Conservation (phyloP, 2,888 invertebrate genomes). For the Leucophenga maculata region DNA sequence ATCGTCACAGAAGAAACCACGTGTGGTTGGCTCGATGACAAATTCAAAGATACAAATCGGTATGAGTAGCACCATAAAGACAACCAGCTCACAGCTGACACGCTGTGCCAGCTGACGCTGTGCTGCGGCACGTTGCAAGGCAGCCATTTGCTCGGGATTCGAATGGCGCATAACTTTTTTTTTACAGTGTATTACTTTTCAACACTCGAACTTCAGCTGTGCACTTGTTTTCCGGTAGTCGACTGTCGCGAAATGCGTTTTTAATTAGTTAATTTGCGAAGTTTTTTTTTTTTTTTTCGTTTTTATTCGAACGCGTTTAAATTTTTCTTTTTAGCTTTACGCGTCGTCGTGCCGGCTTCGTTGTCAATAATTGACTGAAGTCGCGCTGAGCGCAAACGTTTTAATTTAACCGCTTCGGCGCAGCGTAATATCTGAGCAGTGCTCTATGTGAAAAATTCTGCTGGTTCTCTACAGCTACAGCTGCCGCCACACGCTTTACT, state of each 20-base stretch:
- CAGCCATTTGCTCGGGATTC: conserved; percentile 28
- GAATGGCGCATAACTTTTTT: not conserved
- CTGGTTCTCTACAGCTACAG: conserved; percentile 11
- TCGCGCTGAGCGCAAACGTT: conserved; percentile 56
- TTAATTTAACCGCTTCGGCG: conserved; percentile 51
- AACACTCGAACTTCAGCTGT: not conserved
- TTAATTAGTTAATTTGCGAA: conserved; percentile 54
- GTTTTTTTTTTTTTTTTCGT: conserved; percentile 34
- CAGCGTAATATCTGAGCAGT: not conserved
- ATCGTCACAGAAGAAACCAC: conserved; percentile 67
- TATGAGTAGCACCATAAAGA: conserved; percentile 52
- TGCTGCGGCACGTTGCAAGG: conserved; percentile 10
- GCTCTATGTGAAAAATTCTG: not conserved
- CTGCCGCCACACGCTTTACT: not conserved
- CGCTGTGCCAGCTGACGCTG: conserved; percentile 47
- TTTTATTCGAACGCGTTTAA: conserved; percentile 7
- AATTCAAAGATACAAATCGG: conserved; percentile 60
- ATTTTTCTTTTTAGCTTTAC: not conserved
- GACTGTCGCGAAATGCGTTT: conserved; percentile 36
- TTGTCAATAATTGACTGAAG: conserved; percentile 59
- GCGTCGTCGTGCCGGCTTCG: conserved; percentile 53
- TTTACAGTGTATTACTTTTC: too few species aligned
- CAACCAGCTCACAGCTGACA: conserved; percentile 54
- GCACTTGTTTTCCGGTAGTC: not conserved
- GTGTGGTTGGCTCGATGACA: conserved; percentile 55